Conservation (phyloP, 2,113 vertebrate species). For the Serilophus lunatus region DNA sequence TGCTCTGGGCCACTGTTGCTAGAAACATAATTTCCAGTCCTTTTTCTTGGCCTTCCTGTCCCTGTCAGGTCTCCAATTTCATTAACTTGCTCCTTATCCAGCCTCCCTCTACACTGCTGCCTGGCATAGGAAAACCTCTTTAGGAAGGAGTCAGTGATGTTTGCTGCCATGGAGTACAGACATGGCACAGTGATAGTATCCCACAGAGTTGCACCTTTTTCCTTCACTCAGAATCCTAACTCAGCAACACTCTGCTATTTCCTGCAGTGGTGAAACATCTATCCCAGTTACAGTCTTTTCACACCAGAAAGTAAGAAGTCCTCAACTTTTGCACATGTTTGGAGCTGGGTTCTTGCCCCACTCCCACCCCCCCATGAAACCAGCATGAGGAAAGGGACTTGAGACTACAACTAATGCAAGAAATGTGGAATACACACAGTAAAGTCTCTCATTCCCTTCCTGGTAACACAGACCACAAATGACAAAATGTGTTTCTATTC, state of each 20-base stretch:
- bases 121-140: fast-evolving
- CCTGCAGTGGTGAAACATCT: not conserved
- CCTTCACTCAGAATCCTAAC: not conserved
- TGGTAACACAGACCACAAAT: not conserved
- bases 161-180: not conserved
- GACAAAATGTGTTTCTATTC: not conserved
- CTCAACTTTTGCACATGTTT: not conserved
- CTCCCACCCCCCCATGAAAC: too few relatives aligned
- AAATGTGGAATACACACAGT: not conserved
- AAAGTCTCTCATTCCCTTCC: not conserved
- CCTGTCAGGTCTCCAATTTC: not conserved
- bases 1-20: not conserved
- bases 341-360: not conserved
- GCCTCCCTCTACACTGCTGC: fast-evolving
- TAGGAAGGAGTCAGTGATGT: not conserved
- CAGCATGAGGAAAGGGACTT: not conserved
- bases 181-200: not conserved
- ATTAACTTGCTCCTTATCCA: not conserved
- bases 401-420: not conserved
- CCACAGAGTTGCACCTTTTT: not conserved
- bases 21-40: not conserved
- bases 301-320: not conserved
- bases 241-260: not conserved
- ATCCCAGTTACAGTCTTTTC: not conserved
- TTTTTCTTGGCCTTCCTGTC: not conserved